phyloP scores from a whole-genome alignment of 2,888 invertebrate species.

The Rhodophaea formosa region DNA sequence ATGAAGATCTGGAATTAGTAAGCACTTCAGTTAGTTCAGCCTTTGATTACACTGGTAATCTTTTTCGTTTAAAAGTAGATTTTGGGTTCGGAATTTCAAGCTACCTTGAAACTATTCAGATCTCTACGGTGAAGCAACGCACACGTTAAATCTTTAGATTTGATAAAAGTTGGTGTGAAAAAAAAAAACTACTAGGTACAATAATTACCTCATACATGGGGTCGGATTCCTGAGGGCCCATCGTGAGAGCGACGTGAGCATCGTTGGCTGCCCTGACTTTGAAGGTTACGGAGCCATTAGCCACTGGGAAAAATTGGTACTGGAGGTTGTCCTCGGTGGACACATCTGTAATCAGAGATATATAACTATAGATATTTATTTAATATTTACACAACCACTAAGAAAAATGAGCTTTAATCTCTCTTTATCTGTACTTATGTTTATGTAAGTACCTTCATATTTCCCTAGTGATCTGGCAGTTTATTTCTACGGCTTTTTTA shows the following conservation, averaged over 20 bases:
- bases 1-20: conserved; percentile 84
- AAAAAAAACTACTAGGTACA: neutral
- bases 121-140: too few relatives aligned
- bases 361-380: neutral
- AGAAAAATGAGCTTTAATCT: too few relatives aligned
- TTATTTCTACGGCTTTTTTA: too few relatives aligned
- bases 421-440: too few relatives aligned
- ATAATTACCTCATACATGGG: conserved; percentile 88
- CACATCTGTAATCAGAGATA: conserved; percentile 83
- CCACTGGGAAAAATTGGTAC: conserved; percentile 89
- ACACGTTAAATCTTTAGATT: too few relatives aligned
- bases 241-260: conserved; percentile 91
- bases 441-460: too few relatives aligned
- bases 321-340: conserved; percentile 89
- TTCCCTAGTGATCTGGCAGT: too few relatives aligned
- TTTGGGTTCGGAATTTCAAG: too few relatives aligned
- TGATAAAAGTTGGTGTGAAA: neutral
- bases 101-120: too few relatives aligned
- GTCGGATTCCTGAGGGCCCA: conserved; percentile 84
- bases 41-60: neutral
- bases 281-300: conserved; percentile 86
- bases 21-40: neutral
- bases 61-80: conserved; percentile 12
- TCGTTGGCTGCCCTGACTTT: conserved; percentile 90
- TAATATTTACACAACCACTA: neutral